Evolutionary conservation across 2,888 invertebrate species (phyloP), one percentile per base, ranked within the genome.

Genomic region (Acrocyrtus sp.): DNA sequence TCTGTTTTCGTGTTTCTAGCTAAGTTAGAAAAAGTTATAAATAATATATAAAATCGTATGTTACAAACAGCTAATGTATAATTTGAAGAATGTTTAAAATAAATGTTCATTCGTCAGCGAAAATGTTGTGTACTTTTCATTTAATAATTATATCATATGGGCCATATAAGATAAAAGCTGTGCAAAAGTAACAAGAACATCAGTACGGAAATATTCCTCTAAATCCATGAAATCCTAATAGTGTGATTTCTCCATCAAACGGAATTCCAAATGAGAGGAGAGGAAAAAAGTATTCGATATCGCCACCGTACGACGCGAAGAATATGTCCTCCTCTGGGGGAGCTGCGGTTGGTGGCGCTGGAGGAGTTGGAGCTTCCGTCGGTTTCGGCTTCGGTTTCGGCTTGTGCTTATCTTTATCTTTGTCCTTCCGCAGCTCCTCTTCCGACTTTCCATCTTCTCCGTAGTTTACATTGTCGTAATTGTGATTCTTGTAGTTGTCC

Each of bases 281-380:
- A 12, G 79, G 79, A 65, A 76, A 77, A 54, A 80, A 80, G 67
- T 80, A 80, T 60, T 79, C 79, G 67, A 79, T 78, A 66, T 79
- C 79, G 15, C 79, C 79, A 54, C 79, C 79, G 26, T 75, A 79
- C 29, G 60, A 54, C 5, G 72, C 21, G 29, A 78, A 79, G 54
- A 78, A 79, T 24, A 57, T 67, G 29, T 78, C 73, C 24, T 61
- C 67, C 41, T 68, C 29, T 5, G 5, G n/a, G n/a, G n/a, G 12
- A 6, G 17, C n/a, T 6, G 24, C 48, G 39, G 51, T 47, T 22
- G 17, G 43, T 22, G 29, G 3, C 1, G 27, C 21, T 45, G 19
- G 5, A 43, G 47, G 12, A 6, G 19, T 24, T 4, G 12, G 41
- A n/a, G 3, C 34, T 27, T 6, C 29, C 56, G 4, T 29, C 17